Conservation (phyloP, 2,113 vertebrate species). For the Gobiocypris rarus region DNA sequence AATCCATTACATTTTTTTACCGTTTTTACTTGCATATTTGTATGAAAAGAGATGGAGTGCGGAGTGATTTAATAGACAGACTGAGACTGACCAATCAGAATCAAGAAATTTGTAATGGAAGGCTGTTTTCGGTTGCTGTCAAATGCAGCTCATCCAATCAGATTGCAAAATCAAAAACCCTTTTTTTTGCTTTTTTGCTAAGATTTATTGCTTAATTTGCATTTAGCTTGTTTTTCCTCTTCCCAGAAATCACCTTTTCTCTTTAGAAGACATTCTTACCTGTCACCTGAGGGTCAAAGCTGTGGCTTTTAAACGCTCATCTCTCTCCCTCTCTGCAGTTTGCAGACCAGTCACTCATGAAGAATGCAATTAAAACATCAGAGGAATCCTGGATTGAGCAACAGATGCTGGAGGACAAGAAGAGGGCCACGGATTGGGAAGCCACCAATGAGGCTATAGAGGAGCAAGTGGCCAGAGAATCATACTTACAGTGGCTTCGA, state of each 20-base stretch:
- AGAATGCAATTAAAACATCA: slow-evolving; percentile 93
- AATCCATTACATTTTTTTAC: too few relatives aligned
- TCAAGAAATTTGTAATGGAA: too few relatives aligned
- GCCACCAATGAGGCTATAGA: slow-evolving; percentile 97
- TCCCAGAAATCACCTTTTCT: neutral
- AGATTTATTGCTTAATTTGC: neutral
- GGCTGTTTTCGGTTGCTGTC: too few relatives aligned
- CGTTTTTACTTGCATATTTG: too few relatives aligned
- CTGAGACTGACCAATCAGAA: too few relatives aligned
- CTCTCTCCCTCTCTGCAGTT: slow-evolving; percentile 68
- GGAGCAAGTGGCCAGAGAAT: slow-evolving; percentile 93
- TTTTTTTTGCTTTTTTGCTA: neutral
- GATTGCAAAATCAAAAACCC: too few relatives aligned
- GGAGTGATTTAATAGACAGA: too few relatives aligned
- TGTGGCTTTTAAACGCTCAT: neutral
- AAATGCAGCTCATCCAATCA: too few relatives aligned
- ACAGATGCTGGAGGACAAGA: slow-evolving; percentile 97
- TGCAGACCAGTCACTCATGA: slow-evolving; percentile 93
- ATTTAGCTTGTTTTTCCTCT: neutral
- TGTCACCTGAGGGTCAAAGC: neutral
- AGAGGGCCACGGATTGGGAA: slow-evolving; percentile 94
- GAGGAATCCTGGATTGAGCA: slow-evolving; percentile 98
- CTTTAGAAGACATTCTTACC: neutral
- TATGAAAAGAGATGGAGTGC: too few relatives aligned
- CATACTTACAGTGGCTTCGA: slow-evolving; percentile 92